A percentile compares a stretch with the other conserved stretches of the same genome.
Conservation (phyloP, 2,797 vertebrate genomes). For the Astyanax mexicanus region DNA sequence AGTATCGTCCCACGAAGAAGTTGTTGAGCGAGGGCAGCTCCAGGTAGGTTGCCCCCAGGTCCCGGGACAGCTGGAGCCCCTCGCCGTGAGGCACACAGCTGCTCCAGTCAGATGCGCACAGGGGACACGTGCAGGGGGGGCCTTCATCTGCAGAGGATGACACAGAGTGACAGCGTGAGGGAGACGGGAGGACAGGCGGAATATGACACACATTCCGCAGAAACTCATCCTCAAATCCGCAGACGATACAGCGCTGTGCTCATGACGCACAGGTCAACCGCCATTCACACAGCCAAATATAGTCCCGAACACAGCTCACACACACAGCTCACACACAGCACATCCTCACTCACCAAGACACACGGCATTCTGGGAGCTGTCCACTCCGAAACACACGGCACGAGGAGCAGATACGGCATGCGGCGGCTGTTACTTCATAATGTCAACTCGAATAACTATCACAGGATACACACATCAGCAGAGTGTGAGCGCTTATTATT, state of each 20-base stretch:
- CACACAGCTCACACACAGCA: neutral
- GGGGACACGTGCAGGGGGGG: slow-evolving; percentile 90
- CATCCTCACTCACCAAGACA: slow-evolving; percentile 19
- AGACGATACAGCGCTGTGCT: slow-evolving; percentile 5
- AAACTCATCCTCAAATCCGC: slow-evolving; percentile 7
- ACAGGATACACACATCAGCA: slow-evolving; percentile 29
- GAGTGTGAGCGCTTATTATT: neutral
- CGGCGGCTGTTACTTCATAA: slow-evolving; percentile 41
- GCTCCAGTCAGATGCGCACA: slow-evolving; percentile 92
- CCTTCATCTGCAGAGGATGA: slow-evolving; percentile 80
- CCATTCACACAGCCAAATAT: slow-evolving; percentile 24
- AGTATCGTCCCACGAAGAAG: slow-evolving; percentile 92
- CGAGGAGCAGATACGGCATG: neutral
- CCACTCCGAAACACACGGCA: slow-evolving; percentile 32
- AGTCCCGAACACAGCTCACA: slow-evolving; percentile 23
- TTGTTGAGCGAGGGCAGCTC: slow-evolving; percentile 93
- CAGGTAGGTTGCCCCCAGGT: slow-evolving; percentile 92
- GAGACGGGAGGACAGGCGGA: slow-evolving; percentile 28
- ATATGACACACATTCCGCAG: slow-evolving; percentile 22
- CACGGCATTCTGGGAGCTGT: slow-evolving; percentile 27
- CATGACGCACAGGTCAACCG: slow-evolving; percentile 16
- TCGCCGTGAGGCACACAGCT: slow-evolving; percentile 91
- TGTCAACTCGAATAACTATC: slow-evolving; percentile 50
- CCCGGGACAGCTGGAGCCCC: slow-evolving; percentile 91
- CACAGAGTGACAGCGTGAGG: slow-evolving; percentile 40